Conservation (phyloP, 2,888 invertebrate genomes). For the Xanthorhoe spadicearia region DNA sequence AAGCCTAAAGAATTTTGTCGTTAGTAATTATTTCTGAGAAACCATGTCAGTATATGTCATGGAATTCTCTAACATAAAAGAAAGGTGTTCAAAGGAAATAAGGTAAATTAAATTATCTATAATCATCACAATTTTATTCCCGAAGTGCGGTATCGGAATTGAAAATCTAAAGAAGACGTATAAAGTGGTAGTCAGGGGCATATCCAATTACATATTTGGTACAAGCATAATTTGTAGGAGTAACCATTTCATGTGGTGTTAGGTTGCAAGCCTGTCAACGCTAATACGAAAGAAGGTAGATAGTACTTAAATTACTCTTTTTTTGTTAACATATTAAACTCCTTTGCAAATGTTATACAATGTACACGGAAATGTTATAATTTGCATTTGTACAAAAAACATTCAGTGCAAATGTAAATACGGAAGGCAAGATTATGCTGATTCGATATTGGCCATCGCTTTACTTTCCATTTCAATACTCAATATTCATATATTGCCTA, state of each 20-base stretch:
- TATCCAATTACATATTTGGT: no score
- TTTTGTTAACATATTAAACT: background rate
- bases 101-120: background rate
- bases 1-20: slow-evolving; percentile 20
- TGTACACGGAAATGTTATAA: slow-evolving; percentile 60
- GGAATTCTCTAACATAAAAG: slow-evolving; percentile 2
- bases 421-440: slow-evolving; percentile 50
- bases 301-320: no score
- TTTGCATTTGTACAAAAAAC: slow-evolving; percentile 62
- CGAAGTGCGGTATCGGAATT: no score
- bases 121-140: no score
- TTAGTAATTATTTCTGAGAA: slow-evolving; percentile 11
- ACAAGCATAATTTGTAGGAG: no score
- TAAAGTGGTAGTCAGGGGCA: no score
- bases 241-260: no score
- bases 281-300: background rate
- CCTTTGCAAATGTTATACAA: slow-evolving; percentile 50
- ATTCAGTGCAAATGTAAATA: slow-evolving; percentile 54
- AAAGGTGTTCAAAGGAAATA: background rate
- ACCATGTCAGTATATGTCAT: background rate
- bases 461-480: slow-evolving; percentile 49
- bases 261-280: no score
- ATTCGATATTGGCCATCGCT: slow-evolving; percentile 41
- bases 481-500: slow-evolving; percentile 23
- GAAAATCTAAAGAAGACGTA: no score